phyloP scores from a whole-genome alignment of 2,888 invertebrate genomes.

The Cerceris ruficornis region DNA sequence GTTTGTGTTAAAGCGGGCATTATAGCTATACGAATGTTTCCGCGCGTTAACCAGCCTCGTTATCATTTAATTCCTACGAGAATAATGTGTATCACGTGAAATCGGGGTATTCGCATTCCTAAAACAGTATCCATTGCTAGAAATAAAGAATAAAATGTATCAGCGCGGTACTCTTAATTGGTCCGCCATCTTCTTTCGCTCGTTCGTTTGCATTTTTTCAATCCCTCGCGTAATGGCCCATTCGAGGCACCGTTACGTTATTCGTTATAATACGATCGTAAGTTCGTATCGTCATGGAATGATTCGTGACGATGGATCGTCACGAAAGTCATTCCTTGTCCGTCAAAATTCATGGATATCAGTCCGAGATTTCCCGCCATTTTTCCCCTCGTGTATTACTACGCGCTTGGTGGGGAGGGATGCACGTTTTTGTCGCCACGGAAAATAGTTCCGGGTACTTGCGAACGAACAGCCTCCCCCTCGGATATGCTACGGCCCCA shows the following conservation, averaged over 20 bases:
- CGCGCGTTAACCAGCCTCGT: background rate
- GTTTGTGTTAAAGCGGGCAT: slow-evolving; percentile 33
- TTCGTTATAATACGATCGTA: background rate
- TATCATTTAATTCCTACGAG: slow-evolving; percentile 1
- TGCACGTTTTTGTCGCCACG: slow-evolving; percentile 50
- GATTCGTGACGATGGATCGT: slow-evolving; percentile 22
- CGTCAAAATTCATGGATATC: slow-evolving; percentile 15
- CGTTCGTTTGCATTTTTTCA: slow-evolving; percentile 45
- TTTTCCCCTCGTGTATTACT: slow-evolving; percentile 52
- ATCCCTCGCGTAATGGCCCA: background rate
- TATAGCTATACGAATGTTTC: background rate
- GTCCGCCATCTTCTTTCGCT: slow-evolving; percentile 75
- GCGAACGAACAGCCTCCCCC: slow-evolving; percentile 60
- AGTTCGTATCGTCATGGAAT: background rate
- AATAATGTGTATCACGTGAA: slow-evolving; percentile 16
- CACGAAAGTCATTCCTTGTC: background rate
- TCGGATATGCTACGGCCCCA: slow-evolving; percentile 65
- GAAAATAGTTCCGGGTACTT: slow-evolving; percentile 66
- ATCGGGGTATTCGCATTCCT: slow-evolving; percentile 24
- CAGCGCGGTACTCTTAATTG: slow-evolving; percentile 75
- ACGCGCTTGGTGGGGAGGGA: slow-evolving; percentile 50
- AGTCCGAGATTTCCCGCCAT: slow-evolving; percentile 68
- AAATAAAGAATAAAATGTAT: slow-evolving; percentile 72
- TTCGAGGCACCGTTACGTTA: background rate
- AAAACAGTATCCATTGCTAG: slow-evolving; percentile 37